Evolutionary conservation across 2,797 vertebrate genomes (phyloP).

Genomic region (Enteromius afrohamiltoni): DNA sequence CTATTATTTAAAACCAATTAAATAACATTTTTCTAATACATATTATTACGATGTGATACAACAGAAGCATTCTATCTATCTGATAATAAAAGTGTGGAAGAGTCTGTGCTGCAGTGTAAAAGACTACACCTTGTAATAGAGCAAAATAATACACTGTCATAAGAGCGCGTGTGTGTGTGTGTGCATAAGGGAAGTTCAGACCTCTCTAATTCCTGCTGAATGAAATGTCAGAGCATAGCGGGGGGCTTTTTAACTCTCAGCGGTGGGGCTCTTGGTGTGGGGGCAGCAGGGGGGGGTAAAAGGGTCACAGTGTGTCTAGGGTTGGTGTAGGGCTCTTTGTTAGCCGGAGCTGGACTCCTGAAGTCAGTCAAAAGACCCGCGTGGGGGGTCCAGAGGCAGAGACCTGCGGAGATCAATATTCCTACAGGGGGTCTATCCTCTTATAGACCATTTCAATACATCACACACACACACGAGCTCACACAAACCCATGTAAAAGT

Average conservation of each 20-base stretch:
- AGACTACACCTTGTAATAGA: background rate
- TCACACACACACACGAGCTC: constrained; percentile 9
- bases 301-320: constrained; percentile 50
- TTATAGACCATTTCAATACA: constrained; percentile 49
- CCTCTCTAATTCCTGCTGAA: constrained; percentile 59
- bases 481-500: background rate
- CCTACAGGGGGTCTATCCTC: constrained; percentile 55
- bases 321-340: constrained; percentile 53
- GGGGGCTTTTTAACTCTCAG: constrained; percentile 60
- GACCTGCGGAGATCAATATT: constrained; percentile 60
- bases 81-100: background rate
- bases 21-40: background rate
- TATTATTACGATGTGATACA: background rate
- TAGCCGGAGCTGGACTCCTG: constrained; percentile 48
- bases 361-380: constrained; percentile 54
- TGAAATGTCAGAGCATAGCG: constrained; percentile 59
- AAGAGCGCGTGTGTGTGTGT: background rate
- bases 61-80: background rate
- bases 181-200: constrained; percentile 28
- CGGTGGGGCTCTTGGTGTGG: constrained; percentile 37
- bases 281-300: constrained; percentile 46
- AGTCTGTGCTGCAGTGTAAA: background rate
- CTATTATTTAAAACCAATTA: background rate
- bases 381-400: constrained; percentile 49
- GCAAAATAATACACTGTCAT: constrained; percentile 1